Evolutionary conservation across 2,888 invertebrate species (phyloP), one percentile per base, ranked within the genome.

Genomic region (Gerris lacustris): DNA sequence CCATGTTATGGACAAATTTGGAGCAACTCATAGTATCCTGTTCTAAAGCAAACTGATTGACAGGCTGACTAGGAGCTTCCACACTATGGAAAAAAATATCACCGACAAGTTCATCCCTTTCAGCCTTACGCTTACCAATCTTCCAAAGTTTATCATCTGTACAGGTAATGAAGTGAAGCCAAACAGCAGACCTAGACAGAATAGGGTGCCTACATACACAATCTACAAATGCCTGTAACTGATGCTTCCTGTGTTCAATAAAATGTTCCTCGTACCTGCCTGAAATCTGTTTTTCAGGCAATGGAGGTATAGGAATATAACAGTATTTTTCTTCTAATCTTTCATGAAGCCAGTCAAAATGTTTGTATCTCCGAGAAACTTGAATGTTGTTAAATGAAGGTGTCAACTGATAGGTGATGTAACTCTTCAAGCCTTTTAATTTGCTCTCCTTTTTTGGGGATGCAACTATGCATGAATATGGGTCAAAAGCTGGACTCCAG

Each of bases 111-210:
- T 92, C 90, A 80, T 99, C 98, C 78, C 90, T 91, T 81, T 99
- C 98, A 0, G 98, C 97, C 80, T 88, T 89, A 74, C 98, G 84
- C 81, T 98, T 98, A 5, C 98, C 98, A 67, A 87, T 87, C 82
- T 99, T 99, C 98, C 98, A 99, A 76, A 91, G 88, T 80, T 96
- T 96, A 77, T 96, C 97, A 82, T 98, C 97, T 6, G 94, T 96
- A 79, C 97, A 97, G 4, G 94, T 94, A 68, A 99, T 86, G 80
- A 99, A 99, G 80, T 99, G 98, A 79, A 91, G 88, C 93, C 96
- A 97, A 0, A 97, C 97, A 76, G 93, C 92, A 78, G 73, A 74
- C 76, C 88, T 88, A 5, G 95, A 92, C 63, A 99, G 82, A 7
- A 99, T 93, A 5, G 98, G 98, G 84, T 99, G 98, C 71, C 93